Evolutionary conservation across 2,888 invertebrate species (phyloP).

Genomic region (Nemotelus nigrinus): DNA sequence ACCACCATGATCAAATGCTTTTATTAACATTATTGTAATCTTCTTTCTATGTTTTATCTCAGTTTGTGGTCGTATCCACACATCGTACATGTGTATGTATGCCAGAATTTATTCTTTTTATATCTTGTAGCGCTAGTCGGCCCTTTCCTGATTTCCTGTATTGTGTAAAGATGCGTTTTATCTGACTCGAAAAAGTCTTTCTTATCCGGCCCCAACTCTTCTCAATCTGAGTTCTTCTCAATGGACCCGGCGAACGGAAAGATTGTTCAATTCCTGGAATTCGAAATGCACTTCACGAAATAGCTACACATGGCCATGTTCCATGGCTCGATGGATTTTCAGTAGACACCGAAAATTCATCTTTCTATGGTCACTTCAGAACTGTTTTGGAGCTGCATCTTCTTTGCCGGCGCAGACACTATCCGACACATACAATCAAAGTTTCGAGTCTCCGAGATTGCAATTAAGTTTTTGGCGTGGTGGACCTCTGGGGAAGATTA

Average conservation of each 20-base stretch:
- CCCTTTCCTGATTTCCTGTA: constrained; percentile 34
- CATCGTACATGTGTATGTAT: neutral
- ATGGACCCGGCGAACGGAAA: constrained; percentile 32
- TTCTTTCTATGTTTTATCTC: too few species aligned
- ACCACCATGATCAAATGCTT: too few species aligned
- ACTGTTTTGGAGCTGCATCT: neutral
- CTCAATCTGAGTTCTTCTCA: constrained; percentile 20
- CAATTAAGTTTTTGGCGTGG: constrained; percentile 38
- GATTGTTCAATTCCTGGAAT: constrained; percentile 46
- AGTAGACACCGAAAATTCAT: constrained; percentile 32
- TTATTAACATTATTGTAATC: too few species aligned
- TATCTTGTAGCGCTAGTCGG: constrained; percentile 5
- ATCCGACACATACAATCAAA: neutral
- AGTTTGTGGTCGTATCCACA: too few species aligned
- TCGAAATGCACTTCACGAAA: constrained; percentile 45
- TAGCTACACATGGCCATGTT: constrained; percentile 33
- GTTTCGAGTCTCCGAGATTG: neutral
- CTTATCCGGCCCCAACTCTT: constrained; percentile 21
- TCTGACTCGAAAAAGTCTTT: constrained; percentile 27
- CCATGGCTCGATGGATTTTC: neutral
- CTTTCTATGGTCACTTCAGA: constrained; percentile 15
- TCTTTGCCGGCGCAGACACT: neutral
- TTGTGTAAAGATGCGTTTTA: constrained; percentile 35
- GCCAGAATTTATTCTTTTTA: constrained; percentile 2
- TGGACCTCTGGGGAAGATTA: neutral